Evolutionary conservation across 1,140 invertebrate species (phyloP), one percentile per base, ranked within the genome.

Genomic region (Pemphigus obesinymphae): DNA sequence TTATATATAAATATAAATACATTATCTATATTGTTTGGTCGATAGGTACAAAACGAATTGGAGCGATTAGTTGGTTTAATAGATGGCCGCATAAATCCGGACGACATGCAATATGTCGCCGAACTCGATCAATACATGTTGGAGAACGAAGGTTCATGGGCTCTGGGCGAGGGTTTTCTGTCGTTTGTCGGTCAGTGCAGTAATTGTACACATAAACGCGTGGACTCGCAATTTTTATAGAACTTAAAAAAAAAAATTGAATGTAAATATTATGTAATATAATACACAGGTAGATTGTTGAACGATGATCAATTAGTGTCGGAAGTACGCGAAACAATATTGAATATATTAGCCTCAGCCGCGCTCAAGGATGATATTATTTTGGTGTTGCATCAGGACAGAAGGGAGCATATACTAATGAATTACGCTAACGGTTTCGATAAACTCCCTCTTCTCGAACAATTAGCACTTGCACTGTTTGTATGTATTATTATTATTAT

Each of bases 311-410:
- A 89, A 8, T 85, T 92, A 66, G 87, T 88, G 3, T 87, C 87
- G 5, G 89, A 90, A 84, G 89, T 89, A 48, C 89, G 92, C 83
- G 89, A 92, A 81, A 89, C 88, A 83, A 86, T 90, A 83, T 87
- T 95, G 83, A 92, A 93, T 78, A 90, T 93, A 45, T 87, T 95
- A 83, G 91, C 92, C 17, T 89, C 90, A 73, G 93, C 93, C 0
- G 93, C 94, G 10, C 88, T 96, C 8, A 95, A 95, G 84, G 95
- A 97, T 84, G 96, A 97, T 87, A 92, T 97, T 68, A 95, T 97
- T 85, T 89, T 97, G 34, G 87, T 97, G 73, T 87, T 97, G 81
- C 96, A 97, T 87, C 95, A 96, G 88, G 96, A 97, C 87, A 89
- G 95, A 82, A 89, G 92, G 78, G 94, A 95, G 84, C 96, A 97